phyloP scores from a whole-genome alignment of 2,797 vertebrate species.

The Chelidonichthys spinosus region DNA sequence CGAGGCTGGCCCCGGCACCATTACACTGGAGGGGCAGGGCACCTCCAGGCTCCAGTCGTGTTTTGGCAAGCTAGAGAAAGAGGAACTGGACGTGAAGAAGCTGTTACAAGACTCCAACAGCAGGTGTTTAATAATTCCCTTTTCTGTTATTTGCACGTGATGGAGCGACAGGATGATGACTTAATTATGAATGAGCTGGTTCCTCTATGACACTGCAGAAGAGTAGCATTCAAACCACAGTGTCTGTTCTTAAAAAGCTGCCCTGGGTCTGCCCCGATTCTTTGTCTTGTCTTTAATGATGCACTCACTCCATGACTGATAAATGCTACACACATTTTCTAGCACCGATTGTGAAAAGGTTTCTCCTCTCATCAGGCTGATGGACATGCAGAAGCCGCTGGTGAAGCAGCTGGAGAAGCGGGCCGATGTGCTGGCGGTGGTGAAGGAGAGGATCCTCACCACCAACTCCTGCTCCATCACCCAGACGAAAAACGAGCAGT shows the following conservation, averaged over 20 bases:
- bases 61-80: constrained; percentile 89
- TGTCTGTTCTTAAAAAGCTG: background rate
- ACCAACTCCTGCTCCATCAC: constrained; percentile 84
- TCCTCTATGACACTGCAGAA: background rate
- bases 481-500: constrained; percentile 81
- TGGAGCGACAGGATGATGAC: too few relatives aligned
- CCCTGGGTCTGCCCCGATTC: background rate
- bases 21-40: constrained; percentile 77
- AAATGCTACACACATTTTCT: background rate
- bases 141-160: background rate
- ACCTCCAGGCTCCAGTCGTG: constrained; percentile 83
- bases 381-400: constrained; percentile 86
- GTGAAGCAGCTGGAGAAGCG: constrained; percentile 86
- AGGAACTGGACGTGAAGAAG: constrained; percentile 87
- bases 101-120: constrained; percentile 82
- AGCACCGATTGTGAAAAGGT: background rate
- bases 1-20: constrained; percentile 54
- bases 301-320: background rate
- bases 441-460: constrained; percentile 91
- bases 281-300: background rate
- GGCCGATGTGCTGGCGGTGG: constrained; percentile 84
- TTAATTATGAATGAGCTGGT: background rate
- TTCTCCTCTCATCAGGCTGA: constrained; percentile 74
- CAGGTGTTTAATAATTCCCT: constrained; percentile 78
- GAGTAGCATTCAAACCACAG: background rate